phyloP scores from a whole-genome alignment of 1,140 invertebrate species.

The Rhyzopertha dominica region DNA sequence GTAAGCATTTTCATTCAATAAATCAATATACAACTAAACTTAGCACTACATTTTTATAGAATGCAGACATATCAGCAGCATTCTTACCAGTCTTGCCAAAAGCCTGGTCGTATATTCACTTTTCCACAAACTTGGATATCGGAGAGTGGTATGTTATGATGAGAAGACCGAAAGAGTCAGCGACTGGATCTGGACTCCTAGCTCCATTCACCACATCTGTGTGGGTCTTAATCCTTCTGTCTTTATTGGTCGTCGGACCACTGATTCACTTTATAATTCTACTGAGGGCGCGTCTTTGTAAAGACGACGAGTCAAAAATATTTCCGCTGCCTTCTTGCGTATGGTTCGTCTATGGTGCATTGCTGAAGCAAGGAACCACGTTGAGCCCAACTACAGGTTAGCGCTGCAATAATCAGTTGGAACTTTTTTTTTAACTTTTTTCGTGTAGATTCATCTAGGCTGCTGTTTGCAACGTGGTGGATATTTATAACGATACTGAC shows the following conservation, averaged over 20 bases:
- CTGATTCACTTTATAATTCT: constrained; percentile 69
- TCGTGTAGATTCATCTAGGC: constrained; percentile 67
- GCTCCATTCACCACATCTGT: constrained; percentile 73
- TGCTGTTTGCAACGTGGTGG: constrained; percentile 89
- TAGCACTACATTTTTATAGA: constrained; percentile 47
- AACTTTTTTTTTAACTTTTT: constrained; percentile 7
- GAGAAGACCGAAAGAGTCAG: constrained; percentile 71
- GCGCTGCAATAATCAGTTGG: constrained; percentile 1
- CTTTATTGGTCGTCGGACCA: constrained; percentile 68
- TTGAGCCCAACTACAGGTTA: constrained; percentile 72
- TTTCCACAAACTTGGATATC: constrained; percentile 64
- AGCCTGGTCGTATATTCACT: constrained; percentile 53
- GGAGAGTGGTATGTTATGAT: constrained; percentile 72
- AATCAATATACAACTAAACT: constrained; percentile 8
- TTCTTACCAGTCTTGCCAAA: constrained; percentile 67
- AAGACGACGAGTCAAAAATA: constrained; percentile 37
- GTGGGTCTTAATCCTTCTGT: constrained; percentile 70
- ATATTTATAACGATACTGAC: constrained; percentile 82
- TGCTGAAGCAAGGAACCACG: constrained; percentile 82
- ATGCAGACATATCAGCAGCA: constrained; percentile 69
- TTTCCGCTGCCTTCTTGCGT: constrained; percentile 59
- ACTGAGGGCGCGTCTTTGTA: constrained; percentile 53
- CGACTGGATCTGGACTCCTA: constrained; percentile 73
- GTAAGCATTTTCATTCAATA: no score
- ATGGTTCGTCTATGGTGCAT: constrained; percentile 83